Percentiles rank a stretch among this genome's conserved stretches.
Conservation (phyloP, 1,140 invertebrate genomes). For the Pseudomyrmex sp. region DNA sequence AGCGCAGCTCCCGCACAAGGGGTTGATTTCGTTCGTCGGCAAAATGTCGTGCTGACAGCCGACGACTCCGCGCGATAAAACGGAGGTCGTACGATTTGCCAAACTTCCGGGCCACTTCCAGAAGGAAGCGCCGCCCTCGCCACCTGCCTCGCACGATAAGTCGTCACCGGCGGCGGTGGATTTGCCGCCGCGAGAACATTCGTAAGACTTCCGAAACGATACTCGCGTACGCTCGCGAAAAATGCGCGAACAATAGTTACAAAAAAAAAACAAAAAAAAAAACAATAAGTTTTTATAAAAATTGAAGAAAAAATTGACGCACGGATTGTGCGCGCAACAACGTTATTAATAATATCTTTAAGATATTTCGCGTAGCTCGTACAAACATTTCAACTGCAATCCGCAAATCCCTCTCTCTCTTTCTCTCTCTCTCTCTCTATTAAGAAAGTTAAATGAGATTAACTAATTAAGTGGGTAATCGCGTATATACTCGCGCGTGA, state of each 20-base stretch:
- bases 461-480: not conserved
- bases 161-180: not conserved
- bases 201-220: not conserved
- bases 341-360: too few relatives aligned
- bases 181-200: conserved; percentile 5
- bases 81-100: conserved; percentile 67
- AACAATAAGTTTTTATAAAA: not conserved
- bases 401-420: too few relatives aligned
- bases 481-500: not conserved
- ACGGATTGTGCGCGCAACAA: too few relatives aligned
- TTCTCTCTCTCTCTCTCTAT: too few relatives aligned
- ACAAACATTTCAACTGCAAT: too few relatives aligned
- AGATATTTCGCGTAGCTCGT: too few relatives aligned
- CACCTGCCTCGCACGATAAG: not conserved
- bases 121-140: conserved; percentile 3
- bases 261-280: not conserved
- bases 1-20: conserved; percentile 40
- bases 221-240: not conserved
- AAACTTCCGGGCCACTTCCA: conserved; percentile 63
- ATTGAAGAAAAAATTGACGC: not conserved
- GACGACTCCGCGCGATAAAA: conserved; percentile 58
- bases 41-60: conserved; percentile 67
- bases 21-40: conserved; percentile 65
- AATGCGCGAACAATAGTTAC: not conserved
- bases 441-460: not conserved